phyloP scores from a whole-genome alignment of 1,140 invertebrate species.

The Microplitis demolitor region DNA sequence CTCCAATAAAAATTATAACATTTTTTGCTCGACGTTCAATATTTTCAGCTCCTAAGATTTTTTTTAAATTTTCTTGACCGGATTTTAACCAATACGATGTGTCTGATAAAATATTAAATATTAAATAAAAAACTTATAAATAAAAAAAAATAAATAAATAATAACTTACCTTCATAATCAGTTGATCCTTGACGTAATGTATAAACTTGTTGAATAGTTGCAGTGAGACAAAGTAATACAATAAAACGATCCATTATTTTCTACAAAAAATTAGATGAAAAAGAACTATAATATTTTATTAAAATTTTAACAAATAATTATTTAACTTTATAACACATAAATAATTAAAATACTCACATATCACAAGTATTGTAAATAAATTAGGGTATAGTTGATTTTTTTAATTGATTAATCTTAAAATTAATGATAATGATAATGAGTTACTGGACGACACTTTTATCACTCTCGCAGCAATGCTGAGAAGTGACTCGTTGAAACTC shows the following conservation, averaged over 20 bases:
- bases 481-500: constrained; percentile 8
- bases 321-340: not conserved
- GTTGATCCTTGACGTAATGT: constrained; percentile 26
- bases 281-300: not conserved
- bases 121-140: not conserved
- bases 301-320: not conserved
- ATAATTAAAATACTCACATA: no score
- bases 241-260: constrained; percentile 25
- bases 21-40: constrained; percentile 68
- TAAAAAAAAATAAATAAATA: not conserved
- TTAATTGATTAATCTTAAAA: no score
- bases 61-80: constrained; percentile 52
- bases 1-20: constrained; percentile 73
- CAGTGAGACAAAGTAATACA: constrained; percentile 22
- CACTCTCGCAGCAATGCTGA: constrained; percentile 12
- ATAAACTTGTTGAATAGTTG: not conserved
- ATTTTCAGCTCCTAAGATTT: constrained; percentile 48
- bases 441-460: constrained; percentile 20
- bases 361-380: no score
- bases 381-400: no score
- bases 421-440: no score
- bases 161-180: constrained; percentile 38
- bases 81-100: constrained; percentile 54
- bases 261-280: constrained; percentile 8
- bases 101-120: constrained; percentile 36